Base-by-base conservation (phyloP, 2,113 vertebrate species). In the Hepsetus odoe region DNA sequence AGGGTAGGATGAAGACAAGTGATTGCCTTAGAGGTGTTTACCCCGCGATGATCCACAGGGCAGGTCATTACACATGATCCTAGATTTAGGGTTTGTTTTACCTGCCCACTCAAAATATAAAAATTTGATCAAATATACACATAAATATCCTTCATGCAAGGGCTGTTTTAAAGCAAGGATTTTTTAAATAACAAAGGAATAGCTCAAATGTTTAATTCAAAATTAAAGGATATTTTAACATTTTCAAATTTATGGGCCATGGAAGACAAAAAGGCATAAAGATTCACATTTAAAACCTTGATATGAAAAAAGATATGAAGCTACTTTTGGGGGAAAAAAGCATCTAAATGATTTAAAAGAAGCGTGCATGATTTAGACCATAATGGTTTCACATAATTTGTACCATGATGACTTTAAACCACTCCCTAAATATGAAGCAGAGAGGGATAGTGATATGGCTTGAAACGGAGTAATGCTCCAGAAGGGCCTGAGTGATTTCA, bases 401-500 rank as follows among this genome's bases (percentile, higher is more conserved):
- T 2, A 2, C 24, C 59, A 32, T 20, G 51, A 6, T 76, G 16
- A 35, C 32, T 64, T 28, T 76, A 67, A 55, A 35, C 22, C 49
- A 42, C n/a, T 61, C 13, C 2, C 30, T 62, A 55, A n/a, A 46
- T 26, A 35, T 69, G 42, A 26, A 12, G 10, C 42, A 53, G 56
- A 71, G 32, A 56, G 30, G 40, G 16, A 42, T 40, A 44, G 18
- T 44, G 40, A 67, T 72, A 61, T 64, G 70, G 56, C 24, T 68
- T 32, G n/a, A 28, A 32, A n/a, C 35, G 24, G 26, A 30, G 12
- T n/a, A 53, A 49, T 66, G 67, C 33, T 71, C 73, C 61, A 26
- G 14, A 76, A 64, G 12, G 16, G 42, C 44, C 58, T 26, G n/a
- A 77, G 40, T 33, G 61, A 35, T 74, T 74, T 78, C 33, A 44